Conservation (phyloP, 1,140 invertebrate genomes). For the Tetramorium alpestre region DNA sequence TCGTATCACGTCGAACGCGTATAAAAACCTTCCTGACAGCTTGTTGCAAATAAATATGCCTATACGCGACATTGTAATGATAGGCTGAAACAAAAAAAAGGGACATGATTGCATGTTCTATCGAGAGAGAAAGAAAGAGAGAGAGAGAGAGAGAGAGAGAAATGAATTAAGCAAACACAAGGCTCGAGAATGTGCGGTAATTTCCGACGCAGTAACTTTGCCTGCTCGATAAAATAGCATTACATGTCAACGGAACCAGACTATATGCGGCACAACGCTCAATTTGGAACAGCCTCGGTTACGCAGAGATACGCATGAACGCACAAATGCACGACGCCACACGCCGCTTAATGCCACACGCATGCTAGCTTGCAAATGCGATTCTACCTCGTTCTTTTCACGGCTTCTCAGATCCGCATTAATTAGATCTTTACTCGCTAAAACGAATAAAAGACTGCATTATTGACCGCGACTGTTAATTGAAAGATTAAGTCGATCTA, state of each 20-base stretch:
- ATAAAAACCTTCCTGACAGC: not conserved
- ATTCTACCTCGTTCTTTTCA: constrained; percentile 32
- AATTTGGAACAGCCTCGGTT: constrained; percentile 76
- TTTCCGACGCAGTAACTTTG: constrained; percentile 58
- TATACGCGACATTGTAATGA: not conserved
- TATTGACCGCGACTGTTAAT: not conserved
- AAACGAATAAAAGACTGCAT: not conserved
- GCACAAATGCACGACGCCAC: constrained; percentile 78
- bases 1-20: not conserved
- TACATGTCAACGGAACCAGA: constrained; percentile 72
- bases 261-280: constrained; percentile 72
- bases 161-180: constrained; percentile 50
- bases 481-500: not conserved
- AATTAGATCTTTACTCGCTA: not conserved
- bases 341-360: constrained; percentile 68
- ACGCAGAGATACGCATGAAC: constrained; percentile 78
- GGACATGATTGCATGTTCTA: not conserved
- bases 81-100: not conserved
- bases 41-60: not conserved
- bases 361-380: constrained; percentile 59
- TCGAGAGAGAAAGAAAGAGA: constrained; percentile 32
- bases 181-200: constrained; percentile 33
- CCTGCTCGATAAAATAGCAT: constrained; percentile 72
- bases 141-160: constrained; percentile 2
- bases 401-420: constrained; percentile 22